These are phyloP conservation scores for Silvanus unidentatus DNA, from an alignment of 2,888 invertebrate genomes.

Conservation along the genomic window DNA sequence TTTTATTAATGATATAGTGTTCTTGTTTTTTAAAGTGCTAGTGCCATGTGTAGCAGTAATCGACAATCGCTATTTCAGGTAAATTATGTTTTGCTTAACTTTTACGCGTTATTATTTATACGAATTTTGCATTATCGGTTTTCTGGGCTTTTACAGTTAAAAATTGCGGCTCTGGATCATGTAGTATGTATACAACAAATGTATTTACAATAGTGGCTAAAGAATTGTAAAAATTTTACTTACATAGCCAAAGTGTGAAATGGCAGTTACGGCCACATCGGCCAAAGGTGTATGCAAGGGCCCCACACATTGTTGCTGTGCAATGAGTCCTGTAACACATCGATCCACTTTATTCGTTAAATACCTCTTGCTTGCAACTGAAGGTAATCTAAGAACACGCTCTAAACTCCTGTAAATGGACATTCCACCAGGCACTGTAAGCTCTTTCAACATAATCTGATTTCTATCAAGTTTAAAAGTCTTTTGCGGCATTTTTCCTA, in stretches of 20 bases:
- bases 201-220: no score
- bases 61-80: no score
- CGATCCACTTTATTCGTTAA: constrained; percentile 93
- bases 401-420: constrained; percentile 65
- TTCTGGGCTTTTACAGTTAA: no score
- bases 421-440: constrained; percentile 41
- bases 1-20: no score
- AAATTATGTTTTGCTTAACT: no score
- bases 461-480: constrained; percentile 50
- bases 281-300: constrained; percentile 94
- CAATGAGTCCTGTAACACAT: constrained; percentile 90
- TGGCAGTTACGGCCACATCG: constrained; percentile 85
- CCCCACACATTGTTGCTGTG: constrained; percentile 97
- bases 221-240: no score
- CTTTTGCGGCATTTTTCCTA: constrained; percentile 82
- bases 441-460: constrained; percentile 27
- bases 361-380: constrained; percentile 85
- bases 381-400: constrained; percentile 78
- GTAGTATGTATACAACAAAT: no score
- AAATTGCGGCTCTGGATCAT: no score
- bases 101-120: no score
- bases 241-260: constrained; percentile 74
- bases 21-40: no score
- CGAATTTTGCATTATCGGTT: no score
- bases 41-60: no score